Evolutionary conservation across 2,888 invertebrate species (phyloP).

Genomic region (Crepidodera aurea): DNA sequence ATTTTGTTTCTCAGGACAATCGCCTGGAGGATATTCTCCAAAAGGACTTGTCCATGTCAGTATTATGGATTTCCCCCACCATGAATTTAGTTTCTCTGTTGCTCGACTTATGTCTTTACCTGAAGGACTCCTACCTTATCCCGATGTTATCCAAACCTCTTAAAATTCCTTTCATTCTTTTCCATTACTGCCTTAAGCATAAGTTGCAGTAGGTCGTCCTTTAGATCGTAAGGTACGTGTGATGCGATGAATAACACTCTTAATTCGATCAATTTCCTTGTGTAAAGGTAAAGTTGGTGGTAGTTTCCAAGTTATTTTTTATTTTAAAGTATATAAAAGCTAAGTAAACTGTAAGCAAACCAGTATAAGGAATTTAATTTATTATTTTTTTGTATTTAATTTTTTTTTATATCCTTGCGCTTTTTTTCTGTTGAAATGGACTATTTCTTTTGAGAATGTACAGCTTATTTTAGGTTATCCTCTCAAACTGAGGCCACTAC

Average conservation of each 20-base stretch:
- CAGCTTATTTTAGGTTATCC: too few species aligned
- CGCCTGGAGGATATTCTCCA: conserved; percentile 55
- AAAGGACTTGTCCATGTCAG: conserved; percentile 54
- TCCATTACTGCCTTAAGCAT: conserved; percentile 59
- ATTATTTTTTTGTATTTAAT: too few species aligned
- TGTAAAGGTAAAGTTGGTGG: conserved; percentile 6
- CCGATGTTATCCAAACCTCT: conserved; percentile 56
- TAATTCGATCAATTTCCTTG: background rate
- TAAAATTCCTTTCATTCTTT: conserved; percentile 56
- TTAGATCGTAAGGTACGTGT: conserved; percentile 15
- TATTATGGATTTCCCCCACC: conserved; percentile 58
- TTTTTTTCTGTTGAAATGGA: too few species aligned
- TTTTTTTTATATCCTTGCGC: too few species aligned
- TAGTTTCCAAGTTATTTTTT: too few species aligned
- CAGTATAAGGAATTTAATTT: too few species aligned
- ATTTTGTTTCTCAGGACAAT: conserved; percentile 56
- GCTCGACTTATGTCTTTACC: conserved; percentile 56
- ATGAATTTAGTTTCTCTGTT: conserved; percentile 56
- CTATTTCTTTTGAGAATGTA: too few species aligned
- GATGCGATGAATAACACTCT: background rate
- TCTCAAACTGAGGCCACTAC: too few species aligned
- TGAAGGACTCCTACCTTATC: conserved; percentile 57
- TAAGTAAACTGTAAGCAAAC: too few species aligned
- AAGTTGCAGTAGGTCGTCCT: conserved; percentile 55
- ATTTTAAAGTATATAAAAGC: too few species aligned